A percentile compares a stretch with the other conserved stretches of the same genome.
phyloP scores from a whole-genome alignment of 64 coral and sea anemone genomes.

The Actinia tenebrosa region DNA sequence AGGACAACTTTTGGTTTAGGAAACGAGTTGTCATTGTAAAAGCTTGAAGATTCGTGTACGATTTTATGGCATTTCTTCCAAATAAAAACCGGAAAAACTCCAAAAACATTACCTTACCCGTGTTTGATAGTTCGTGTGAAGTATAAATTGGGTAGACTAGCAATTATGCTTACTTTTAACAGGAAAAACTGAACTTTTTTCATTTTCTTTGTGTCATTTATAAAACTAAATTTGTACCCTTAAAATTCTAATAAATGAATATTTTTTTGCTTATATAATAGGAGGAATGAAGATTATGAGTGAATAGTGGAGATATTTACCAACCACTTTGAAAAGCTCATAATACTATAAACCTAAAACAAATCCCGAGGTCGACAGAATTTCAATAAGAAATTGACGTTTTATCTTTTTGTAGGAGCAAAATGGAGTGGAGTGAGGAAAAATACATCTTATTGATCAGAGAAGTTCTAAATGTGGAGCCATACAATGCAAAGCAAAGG shows the following conservation, averaged over 20 bases:
- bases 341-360: neutral
- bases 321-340: neutral
- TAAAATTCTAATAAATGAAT: too few species aligned
- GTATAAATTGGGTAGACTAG: neutral
- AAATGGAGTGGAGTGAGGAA: slow-evolving; percentile 53
- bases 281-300: neutral
- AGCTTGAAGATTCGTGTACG: too few species aligned
- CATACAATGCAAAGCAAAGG: slow-evolving; percentile 38
- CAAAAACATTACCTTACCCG: neutral
- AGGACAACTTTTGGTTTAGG: too few species aligned
- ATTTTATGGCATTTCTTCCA: too few species aligned
- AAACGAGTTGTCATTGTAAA: too few species aligned
- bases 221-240: too few species aligned
- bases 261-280: neutral
- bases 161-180: neutral
- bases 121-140: neutral
- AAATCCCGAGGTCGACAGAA: neutral
- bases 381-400: neutral
- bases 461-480: slow-evolving; percentile 18
- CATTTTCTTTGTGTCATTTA: too few species aligned
- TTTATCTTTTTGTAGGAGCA: slow-evolving; percentile 1
- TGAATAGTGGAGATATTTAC: neutral
- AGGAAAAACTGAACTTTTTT: neutral
- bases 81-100: neutral
- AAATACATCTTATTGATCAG: too few species aligned